A percentile compares a stretch with the other conserved stretches of the same genome.
Evolutionary conservation across 1,140 invertebrate genomes (phyloP).

Genomic region (Ceratoteleas bidentatus): DNA sequence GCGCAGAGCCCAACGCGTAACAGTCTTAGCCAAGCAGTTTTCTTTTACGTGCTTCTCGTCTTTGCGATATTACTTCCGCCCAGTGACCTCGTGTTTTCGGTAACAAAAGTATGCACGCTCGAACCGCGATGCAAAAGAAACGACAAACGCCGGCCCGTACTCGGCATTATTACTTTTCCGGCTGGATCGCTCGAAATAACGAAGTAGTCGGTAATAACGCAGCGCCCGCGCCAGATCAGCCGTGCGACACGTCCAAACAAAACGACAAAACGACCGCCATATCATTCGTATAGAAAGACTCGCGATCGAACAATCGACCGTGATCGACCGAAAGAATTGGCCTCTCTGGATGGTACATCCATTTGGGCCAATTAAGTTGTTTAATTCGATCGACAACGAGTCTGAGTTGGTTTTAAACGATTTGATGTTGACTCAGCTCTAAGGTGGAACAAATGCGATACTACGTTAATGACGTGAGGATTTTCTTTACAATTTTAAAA

Average conservation of each 20-base stretch:
- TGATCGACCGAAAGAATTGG: conserved; percentile 61
- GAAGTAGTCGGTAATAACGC: conserved; percentile 60
- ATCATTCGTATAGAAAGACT: conserved; percentile 34
- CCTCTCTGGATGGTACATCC: conserved; percentile 50
- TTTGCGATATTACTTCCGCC: conserved; percentile 28
- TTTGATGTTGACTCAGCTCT: conserved; percentile 13
- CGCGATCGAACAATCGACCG: conserved; percentile 52
- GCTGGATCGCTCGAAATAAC: conserved; percentile 65
- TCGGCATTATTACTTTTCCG: conserved; percentile 62
- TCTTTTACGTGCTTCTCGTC: conserved; percentile 6
- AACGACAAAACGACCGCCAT: conserved; percentile 45
- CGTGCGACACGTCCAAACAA: conserved; percentile 49
- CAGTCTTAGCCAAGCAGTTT: conserved; percentile 17
- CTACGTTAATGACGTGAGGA: no score
- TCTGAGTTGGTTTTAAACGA: conserved; percentile 22
- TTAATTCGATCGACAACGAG: conserved; percentile 27
- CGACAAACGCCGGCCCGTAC: conserved; percentile 17
- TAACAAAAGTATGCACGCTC: conserved; percentile 32
- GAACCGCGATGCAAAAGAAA: conserved; percentile 29
- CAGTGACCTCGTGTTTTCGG: conserved; percentile 24
- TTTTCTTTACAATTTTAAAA: no score
- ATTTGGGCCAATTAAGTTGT: conserved; percentile 59
- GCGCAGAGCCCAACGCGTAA: neutral
- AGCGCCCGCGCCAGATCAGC: conserved; percentile 37
- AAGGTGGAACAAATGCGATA: no score